Conservation (phyloP, 2,888 invertebrate genomes). For the Apodemia mormo region DNA sequence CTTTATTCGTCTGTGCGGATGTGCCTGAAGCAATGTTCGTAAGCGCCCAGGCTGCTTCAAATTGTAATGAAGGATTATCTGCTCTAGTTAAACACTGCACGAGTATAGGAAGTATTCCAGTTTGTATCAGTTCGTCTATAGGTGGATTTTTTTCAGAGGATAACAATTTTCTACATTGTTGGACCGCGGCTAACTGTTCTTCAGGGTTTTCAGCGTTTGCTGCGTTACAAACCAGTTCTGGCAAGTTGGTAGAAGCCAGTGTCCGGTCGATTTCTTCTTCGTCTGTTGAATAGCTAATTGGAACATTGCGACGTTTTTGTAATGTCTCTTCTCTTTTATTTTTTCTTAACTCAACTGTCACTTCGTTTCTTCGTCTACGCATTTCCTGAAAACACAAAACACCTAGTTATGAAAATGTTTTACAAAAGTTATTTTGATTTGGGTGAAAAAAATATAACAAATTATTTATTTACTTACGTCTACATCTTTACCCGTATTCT, state of each 20-base stretch:
- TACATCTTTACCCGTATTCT: conserved; percentile 99
- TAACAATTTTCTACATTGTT: conserved; percentile 96
- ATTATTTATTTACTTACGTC: conserved; percentile 89
- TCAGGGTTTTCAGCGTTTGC: conserved; percentile 89
- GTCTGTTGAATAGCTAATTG: conserved; percentile 90
- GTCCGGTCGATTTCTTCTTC: conserved; percentile 89
- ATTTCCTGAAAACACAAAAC: conserved; percentile 87
- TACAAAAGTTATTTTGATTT: not conserved
- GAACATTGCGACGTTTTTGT: conserved; percentile 97
- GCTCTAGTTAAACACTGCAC: conserved; percentile 93
- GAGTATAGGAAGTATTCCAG: conserved; percentile 97
- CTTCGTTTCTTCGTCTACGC: conserved; percentile 97
- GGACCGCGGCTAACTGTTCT: conserved; percentile 94
- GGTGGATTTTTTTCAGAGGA: conserved; percentile 99
- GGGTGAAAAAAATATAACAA: not conserved
- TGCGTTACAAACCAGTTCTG: conserved; percentile 93
- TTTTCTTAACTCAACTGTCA: conserved; percentile 97
- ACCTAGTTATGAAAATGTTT: conserved; percentile 4
- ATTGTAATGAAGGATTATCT: conserved; percentile 94
- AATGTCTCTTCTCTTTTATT: conserved; percentile 98
- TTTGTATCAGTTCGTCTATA: conserved; percentile 96
- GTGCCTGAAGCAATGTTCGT: conserved; percentile 98
- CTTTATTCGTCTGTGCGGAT: conserved; percentile 94
- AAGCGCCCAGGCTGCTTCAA: conserved; percentile 98
- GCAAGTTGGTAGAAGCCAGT: conserved; percentile 87